A percentile compares a stretch with the other conserved stretches of the same genome.
phyloP scores from a whole-genome alignment of 2,113 vertebrate genomes.

The Oenanthe melanoleuca region DNA sequence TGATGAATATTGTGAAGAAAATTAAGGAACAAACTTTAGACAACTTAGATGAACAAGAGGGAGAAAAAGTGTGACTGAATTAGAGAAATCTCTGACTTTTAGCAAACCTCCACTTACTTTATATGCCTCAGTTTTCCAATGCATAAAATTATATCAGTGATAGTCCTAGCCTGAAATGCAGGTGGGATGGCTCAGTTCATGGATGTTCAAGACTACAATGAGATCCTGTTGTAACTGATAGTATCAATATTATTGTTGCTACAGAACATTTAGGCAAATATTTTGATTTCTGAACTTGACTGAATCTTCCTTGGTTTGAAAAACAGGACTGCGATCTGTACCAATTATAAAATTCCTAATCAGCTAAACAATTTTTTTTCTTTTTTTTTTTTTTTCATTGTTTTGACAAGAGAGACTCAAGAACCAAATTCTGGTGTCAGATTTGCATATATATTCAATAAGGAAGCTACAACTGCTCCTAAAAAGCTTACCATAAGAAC shows the following conservation, averaged over 20 bases:
- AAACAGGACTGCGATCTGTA: neutral
- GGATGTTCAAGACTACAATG: neutral
- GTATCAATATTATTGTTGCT: neutral
- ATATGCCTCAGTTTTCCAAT: neutral
- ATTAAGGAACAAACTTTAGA: conserved; percentile 16
- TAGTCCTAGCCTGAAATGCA: neutral
- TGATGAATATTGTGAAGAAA: neutral
- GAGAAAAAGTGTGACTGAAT: neutral
- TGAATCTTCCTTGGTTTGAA: neutral
- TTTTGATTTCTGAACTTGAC: neutral
- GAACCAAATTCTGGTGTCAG: neutral
- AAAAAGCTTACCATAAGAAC: neutral
- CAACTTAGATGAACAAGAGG: neutral
- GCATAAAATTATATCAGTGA: neutral
- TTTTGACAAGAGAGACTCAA: neutral
- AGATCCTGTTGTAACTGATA: neutral
- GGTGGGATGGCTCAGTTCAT: neutral
- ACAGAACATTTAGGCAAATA: neutral
- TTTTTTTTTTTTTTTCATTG: neutral
- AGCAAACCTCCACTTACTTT: neutral
- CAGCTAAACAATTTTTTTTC: neutral
- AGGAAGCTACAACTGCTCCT: neutral
- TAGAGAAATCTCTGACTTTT: neutral
- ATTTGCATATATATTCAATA: neutral
- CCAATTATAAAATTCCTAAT: neutral